A percentile compares a stretch with the other conserved stretches of the same genome.
These are phyloP conservation scores for Megaceryle torquata DNA, from an alignment of 2,113 vertebrate genomes.

Conservation along the genomic window DNA sequence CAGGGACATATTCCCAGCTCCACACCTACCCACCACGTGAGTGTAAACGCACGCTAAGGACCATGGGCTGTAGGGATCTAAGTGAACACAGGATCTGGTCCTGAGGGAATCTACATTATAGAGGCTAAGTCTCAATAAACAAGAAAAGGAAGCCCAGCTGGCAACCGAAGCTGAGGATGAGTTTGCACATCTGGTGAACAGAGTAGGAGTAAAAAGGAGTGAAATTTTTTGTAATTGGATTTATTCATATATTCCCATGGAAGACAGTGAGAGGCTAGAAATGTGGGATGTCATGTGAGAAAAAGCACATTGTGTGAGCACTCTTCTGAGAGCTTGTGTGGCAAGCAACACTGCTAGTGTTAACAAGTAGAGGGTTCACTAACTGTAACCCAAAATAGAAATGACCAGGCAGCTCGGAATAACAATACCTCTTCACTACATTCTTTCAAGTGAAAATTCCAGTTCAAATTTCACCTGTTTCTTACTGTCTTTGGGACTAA, in stretches of 20 bases:
- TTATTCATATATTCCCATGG: constrained; percentile 9
- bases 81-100: neutral
- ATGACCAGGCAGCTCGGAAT: neutral
- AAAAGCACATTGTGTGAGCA: neutral
- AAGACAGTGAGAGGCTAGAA: neutral
- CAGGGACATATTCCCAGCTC: neutral
- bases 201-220: neutral
- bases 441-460: neutral
- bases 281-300: neutral
- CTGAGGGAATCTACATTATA: neutral
- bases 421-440: neutral
- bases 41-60: neutral
- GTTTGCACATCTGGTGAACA: constrained; percentile 39
- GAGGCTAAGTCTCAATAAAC: neutral
- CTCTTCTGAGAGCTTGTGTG: neutral
- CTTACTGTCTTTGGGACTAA: neutral
- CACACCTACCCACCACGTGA: neutral
- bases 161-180: neutral
- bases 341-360: neutral
- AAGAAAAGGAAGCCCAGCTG: neutral
- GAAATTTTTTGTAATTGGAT: neutral
- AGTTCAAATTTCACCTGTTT: neutral
- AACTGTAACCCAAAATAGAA: neutral
- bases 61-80: neutral
- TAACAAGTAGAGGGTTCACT: neutral